Evolutionary conservation across 2,888 invertebrate genomes (phyloP), one percentile per base, ranked within the genome.

Genomic region (Penaeus monodon): DNA sequence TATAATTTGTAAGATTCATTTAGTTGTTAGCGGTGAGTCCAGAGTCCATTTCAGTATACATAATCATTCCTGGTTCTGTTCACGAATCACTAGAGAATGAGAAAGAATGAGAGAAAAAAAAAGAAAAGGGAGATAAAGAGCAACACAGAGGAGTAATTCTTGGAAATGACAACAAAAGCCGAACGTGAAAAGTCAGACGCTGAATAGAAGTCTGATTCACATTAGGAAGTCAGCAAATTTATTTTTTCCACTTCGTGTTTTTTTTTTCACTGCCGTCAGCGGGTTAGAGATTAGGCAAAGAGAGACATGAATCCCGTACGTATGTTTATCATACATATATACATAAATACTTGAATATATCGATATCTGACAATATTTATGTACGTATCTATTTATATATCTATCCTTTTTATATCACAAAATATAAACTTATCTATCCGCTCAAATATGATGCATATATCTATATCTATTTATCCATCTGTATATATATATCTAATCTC

Each of bases 101-200:
- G 74, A 74, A 44, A 74, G 74, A 74, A 33, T 33, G 74, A 74
- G 74, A 74, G 74, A 74, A 33, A 74, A 33, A 74, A 33, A 74
- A 33, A 74, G 74, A 44, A 63, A 38, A 6, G 38, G 38, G 38
- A 80, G 66, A 66, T 12, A 64, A 38, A 64, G 64, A 79, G 64
- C 1, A 7, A 79, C 33, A n/a, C 29, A 29, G 64, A 24, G 49
- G 38, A 38, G 24, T 14, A 80, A 66, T 38, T 33, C 33, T 65
- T 24, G 38, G 66, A 66, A 66, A 44, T 44, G 80, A 66, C 38
- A 66, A 66, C 33, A 29, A 74, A 24, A 33, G 17, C 6, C 20
- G 2, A 33, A 27, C 2, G 24, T 7, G 8, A n/a, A 20, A 20
- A 38, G 44, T 2, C 10, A 38, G 74, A 38, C 22, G 2, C 10